These are phyloP conservation scores for Corythoichthys haematopterus DNA, from an alignment of 2,113 vertebrate species.

Conservation along the genomic window DNA sequence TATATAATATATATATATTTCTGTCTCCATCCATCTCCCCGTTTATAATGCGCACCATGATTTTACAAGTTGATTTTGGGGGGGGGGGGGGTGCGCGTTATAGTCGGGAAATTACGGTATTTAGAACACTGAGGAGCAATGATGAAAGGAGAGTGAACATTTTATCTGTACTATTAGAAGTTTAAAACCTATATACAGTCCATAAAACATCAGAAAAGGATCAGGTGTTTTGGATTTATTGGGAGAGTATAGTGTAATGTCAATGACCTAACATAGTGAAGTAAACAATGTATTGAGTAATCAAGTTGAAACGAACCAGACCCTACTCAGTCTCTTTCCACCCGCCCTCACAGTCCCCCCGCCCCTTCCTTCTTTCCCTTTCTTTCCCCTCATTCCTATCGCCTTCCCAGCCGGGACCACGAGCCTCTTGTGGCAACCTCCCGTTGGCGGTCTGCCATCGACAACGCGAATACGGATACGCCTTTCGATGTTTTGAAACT, in stretches of 20 bases:
- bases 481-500: constrained; percentile 63
- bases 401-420: background rate
- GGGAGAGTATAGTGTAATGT: background rate
- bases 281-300: background rate
- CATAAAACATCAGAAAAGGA: background rate
- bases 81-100: no score
- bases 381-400: background rate
- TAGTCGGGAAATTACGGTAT: background rate
- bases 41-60: no score
- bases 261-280: background rate
- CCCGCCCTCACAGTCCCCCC: background rate
- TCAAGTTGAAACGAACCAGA: background rate
- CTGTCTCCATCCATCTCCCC: no score
- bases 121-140: background rate
- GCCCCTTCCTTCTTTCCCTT: constrained; percentile 4
- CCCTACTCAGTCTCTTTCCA: background rate
- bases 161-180: no score
- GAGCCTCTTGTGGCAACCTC: constrained; percentile 27
- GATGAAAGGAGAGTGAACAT: background rate
- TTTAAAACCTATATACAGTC: background rate
- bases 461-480: constrained; percentile 35
- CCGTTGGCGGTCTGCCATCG: constrained; percentile 54
- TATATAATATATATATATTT: no score
- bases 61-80: no score
- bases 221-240: background rate